Base-by-base conservation (phyloP, 2,113 vertebrate species). In the Aramus guarauna region DNA sequence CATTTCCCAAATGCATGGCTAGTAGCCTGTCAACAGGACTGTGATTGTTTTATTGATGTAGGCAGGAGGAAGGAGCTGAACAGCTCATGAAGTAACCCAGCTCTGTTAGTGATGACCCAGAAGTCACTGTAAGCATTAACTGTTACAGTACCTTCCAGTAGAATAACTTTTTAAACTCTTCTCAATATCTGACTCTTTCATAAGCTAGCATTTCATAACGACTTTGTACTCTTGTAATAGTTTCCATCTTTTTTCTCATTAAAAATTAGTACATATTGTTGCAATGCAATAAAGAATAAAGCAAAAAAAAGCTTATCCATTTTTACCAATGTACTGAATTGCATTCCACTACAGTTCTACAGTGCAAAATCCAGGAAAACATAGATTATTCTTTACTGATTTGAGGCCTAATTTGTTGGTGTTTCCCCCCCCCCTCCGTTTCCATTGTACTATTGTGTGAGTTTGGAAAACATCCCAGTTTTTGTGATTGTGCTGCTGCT, bases 21-120 rank as follows among this genome's bases (percentile, higher is more conserved):
- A 20, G 73, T 52, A 45, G 80, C 37, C 47, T 85, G 71, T 94
- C 86, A 87, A 20, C 83, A 82, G 85, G 53, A 55, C 58, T 59
- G 37, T 80, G 83, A 85, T 85, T 87, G 67, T 80, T 94, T 93
- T 86, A 71, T 84, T 96, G 88, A 71, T 79, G 27, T 48, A 59
- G 88, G 79, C 90, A 78, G 88, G 62, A 94, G 62, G 58, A 78
- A 77, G 78, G 64, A 95, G 69, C 69, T 87, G 64, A 94, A 56
- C 36, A 78, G 59, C 43, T 80, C 20, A 3, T 88, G 78, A 56
- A 74, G 55, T 76, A 91, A 88, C 73, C 52, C 32, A 30, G 69
- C 66, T 81, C 72, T 96, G 50, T 82, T 91, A 88, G 63, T 52
- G 24, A 55, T 94, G 91, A 95, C 83, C 66, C 66, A 74, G 71